A percentile compares a stretch with the other conserved stretches of the same genome.
Conservation (phyloP, 2,888 invertebrate genomes). For the Hipparchia semele region DNA sequence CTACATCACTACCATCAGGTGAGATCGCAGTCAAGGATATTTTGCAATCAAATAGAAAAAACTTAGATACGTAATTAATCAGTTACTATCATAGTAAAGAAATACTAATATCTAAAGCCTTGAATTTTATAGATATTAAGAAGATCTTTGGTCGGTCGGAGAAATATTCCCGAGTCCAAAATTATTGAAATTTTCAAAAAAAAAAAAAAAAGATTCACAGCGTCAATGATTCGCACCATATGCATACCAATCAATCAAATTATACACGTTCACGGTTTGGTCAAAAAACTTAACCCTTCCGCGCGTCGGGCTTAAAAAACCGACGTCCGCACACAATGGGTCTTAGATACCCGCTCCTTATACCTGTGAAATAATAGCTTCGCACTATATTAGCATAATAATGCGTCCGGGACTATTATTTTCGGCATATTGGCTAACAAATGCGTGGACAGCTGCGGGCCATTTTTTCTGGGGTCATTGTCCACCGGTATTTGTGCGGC, state of each 20-base stretch:
- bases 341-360: constrained; percentile 57
- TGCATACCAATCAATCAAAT: constrained; percentile 71
- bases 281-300: constrained; percentile 67
- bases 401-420: constrained; percentile 73
- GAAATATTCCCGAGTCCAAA: not conserved
- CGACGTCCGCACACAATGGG: constrained; percentile 56
- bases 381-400: constrained; percentile 76
- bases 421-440: constrained; percentile 71
- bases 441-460: constrained; percentile 73
- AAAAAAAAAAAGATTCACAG: constrained; percentile 19
- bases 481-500: constrained; percentile 68
- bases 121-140: not conserved
- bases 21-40: not conserved
- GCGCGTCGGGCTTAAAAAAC: constrained; percentile 48
- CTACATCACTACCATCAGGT: not conserved
- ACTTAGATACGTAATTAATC: no score
- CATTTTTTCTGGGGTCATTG: constrained; percentile 66
- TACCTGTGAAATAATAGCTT: constrained; percentile 78
- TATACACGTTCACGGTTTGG: constrained; percentile 57
- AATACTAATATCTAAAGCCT: not conserved
- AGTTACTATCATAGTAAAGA: no score
- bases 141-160: not conserved
- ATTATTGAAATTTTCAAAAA: not conserved
- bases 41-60: no score
- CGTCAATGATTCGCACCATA: constrained; percentile 51